phyloP scores from a whole-genome alignment of 2,888 invertebrate genomes.

The Steromphala cineraria region DNA sequence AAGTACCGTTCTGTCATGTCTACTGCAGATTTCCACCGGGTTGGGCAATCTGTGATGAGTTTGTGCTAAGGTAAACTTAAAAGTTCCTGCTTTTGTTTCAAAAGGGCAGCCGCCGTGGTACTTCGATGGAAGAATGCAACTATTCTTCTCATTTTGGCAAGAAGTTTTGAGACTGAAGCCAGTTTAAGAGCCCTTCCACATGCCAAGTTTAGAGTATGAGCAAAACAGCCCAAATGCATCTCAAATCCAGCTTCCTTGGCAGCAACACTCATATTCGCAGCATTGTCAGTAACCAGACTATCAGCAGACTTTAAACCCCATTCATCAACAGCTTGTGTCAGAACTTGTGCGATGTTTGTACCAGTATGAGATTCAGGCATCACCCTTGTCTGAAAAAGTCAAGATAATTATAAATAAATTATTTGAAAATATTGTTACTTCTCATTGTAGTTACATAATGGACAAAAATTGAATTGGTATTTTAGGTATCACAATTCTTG shows the following conservation, averaged over 20 bases:
- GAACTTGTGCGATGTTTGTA: too few species aligned
- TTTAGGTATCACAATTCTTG: too few species aligned
- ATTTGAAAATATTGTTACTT: too few species aligned
- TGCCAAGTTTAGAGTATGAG: conserved; percentile 36
- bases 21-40: conserved; percentile 32
- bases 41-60: conserved; percentile 32
- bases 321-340: too few species aligned
- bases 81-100: conserved; percentile 23
- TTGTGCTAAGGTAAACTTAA: conserved; percentile 32
- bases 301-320: too few species aligned
- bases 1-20: conserved; percentile 32
- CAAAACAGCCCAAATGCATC: conserved; percentile 28
- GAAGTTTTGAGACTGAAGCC: too few species aligned
- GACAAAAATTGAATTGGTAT: too few species aligned
- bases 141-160: conserved; percentile 19
- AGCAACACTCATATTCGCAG: conserved; percentile 32
- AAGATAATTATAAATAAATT: too few species aligned
- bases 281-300: conserved; percentile 29
- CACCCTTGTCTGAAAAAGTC: too few species aligned
- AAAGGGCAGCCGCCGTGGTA: conserved; percentile 6
- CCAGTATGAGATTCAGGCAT: too few species aligned
- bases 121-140: conserved; percentile 32
- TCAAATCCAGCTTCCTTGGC: conserved; percentile 5
- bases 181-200: conserved; percentile 9
- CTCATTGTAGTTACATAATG: too few species aligned